These are phyloP conservation scores for Marmota flaviventris DNA, from an alignment of 2,113 vertebrate species.

Conservation along the genomic window DNA sequence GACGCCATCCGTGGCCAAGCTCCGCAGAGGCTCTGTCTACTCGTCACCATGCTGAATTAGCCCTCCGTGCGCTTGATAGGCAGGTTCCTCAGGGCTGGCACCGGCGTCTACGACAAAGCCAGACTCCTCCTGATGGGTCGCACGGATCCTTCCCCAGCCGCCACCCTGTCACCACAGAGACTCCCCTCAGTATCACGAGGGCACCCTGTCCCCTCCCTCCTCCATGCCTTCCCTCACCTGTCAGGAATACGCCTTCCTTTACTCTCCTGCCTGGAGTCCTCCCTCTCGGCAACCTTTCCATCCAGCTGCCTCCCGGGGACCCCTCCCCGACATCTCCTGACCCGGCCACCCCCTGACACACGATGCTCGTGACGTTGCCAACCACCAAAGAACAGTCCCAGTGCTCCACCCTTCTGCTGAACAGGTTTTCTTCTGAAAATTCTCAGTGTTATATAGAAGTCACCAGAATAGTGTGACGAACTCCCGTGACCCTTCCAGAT, in stretches of 20 bases:
- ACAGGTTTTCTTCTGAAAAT: neutral
- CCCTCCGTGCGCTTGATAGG: constrained; percentile 29
- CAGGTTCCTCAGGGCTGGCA: constrained; percentile 35
- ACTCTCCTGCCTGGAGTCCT: neutral
- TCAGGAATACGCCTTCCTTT: neutral
- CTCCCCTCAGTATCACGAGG: neutral
- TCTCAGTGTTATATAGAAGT: neutral
- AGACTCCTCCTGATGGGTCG: neutral
- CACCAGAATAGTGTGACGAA: neutral
- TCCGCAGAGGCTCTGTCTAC: constrained; percentile 55
- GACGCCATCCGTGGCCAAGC: constrained; percentile 67
- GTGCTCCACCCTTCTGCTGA: neutral
- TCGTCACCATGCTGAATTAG: constrained; percentile 57
- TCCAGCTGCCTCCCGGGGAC: neutral
- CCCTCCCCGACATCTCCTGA: neutral
- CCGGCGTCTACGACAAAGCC: neutral
- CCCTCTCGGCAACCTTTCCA: neutral
- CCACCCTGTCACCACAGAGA: neutral
- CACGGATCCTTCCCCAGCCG: neutral
- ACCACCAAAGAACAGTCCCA: neutral
- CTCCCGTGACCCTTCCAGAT: neutral
- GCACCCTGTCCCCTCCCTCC: neutral
- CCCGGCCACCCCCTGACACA: neutral
- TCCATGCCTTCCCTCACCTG: neutral
- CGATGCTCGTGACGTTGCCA: too few species aligned